Evolutionary conservation across 2,888 invertebrate genomes (phyloP), one percentile per base, ranked within the genome.

Genomic region (Drosophila ustulata): DNA sequence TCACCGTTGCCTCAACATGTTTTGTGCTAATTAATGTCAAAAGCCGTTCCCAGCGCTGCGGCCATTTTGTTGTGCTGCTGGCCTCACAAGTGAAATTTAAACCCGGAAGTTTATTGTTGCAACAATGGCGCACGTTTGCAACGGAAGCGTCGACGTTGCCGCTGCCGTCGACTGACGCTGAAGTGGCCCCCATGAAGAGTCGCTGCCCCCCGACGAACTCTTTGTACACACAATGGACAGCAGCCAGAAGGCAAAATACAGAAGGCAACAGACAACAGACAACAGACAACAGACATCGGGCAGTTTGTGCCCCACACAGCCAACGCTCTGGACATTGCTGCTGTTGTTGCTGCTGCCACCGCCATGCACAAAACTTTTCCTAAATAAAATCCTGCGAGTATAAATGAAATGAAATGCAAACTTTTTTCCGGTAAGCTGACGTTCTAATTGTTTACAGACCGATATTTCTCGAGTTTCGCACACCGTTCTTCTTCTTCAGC

Each of bases 401-500:
- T 78, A 86, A 86, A 88, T 88, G 78, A 86, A 86, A 88, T 88
- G 78, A 80, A 88, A 86, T 88, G 85, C 87, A 86, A 86, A 88
- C 83, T 85, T 86, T 85, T 85, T 85, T 88, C 88, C 83, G 83
- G 86, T 85, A 77, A 85, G 72, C 88, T 85, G 88, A 79, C 84
- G 81, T 75, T 83, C 86, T 85, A 85, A 85, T 85, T 85, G 85
- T 85, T 83, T 66, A 70, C 80, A 77, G 77, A 72, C 78, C 70
- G 69, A 75, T 64, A 63, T 65, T 57, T 47, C 62, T 69, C 49
- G 47, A 64, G 45, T 66, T 66, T 50, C 47, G 53, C 62, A 55
- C 61, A 49, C 47, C 49, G 55, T 30, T 52, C 51, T 57, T 62
- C 63, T 25, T 32, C 28, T 46, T 32, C 43, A 50, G 28, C 37